These are phyloP conservation scores for Ophthalmolycus amberensis DNA, from an alignment of 2,113 vertebrate species.

Conservation along the genomic window DNA sequence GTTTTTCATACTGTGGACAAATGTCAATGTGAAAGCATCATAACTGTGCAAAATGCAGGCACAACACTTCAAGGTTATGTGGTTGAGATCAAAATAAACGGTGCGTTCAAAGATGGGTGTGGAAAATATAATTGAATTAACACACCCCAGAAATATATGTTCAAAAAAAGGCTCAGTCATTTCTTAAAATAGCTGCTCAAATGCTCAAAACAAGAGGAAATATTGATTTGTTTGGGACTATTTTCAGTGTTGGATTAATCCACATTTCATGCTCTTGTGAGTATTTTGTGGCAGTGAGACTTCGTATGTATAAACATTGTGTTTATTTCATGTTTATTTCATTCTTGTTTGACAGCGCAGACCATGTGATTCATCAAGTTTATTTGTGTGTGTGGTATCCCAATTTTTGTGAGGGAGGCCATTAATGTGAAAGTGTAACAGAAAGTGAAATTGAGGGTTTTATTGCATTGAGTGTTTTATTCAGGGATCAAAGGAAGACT, in stretches of 20 bases:
- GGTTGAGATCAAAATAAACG: too few relatives aligned
- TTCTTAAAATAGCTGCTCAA: background rate
- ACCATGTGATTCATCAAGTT: background rate
- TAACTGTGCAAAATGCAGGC: too few relatives aligned
- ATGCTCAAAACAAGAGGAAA: background rate
- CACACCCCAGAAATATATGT: too few relatives aligned
- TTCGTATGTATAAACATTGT: background rate
- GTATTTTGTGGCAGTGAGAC: background rate
- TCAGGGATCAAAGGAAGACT: constrained; percentile 51
- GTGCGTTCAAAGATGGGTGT: too few relatives aligned
- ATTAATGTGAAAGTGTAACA: background rate
- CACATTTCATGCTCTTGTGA: background rate
- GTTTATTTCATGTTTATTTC: background rate
- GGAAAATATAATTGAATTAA: too few relatives aligned
- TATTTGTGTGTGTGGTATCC: background rate
- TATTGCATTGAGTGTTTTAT: constrained; percentile 33
- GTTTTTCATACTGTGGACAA: too few relatives aligned
- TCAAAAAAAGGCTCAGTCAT: background rate
- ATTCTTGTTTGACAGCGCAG: background rate
- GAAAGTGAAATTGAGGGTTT: background rate
- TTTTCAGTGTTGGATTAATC: background rate
- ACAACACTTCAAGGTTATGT: too few relatives aligned
- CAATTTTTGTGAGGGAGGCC: background rate
- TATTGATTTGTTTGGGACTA: too few relatives aligned
- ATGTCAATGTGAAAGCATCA: too few relatives aligned